A percentile compares a stretch with the other conserved stretches of the same genome.
Evolutionary conservation across 2,113 vertebrate genomes (phyloP).

Genomic region (Anguilla rostrata): DNA sequence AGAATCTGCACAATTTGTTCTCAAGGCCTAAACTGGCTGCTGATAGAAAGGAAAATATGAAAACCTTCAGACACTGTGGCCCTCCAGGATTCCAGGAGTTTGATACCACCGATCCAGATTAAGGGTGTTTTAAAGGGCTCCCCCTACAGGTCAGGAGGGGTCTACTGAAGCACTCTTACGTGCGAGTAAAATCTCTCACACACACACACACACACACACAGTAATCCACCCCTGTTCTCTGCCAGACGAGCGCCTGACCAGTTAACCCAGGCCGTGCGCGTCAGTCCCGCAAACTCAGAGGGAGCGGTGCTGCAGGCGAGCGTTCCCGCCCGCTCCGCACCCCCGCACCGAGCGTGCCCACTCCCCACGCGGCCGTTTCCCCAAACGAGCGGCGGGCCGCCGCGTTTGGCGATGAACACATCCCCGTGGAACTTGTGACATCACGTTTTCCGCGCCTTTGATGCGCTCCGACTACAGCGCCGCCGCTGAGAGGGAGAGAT

Average conservation of each 20-base stretch:
- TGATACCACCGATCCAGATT: constrained; percentile 48
- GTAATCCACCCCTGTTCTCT: neutral
- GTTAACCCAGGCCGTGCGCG: neutral
- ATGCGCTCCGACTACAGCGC: neutral
- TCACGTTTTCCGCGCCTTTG: neutral
- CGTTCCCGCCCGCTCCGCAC: neutral
- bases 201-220: too few species aligned
- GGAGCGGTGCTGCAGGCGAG: neutral
- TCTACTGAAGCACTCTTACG: too few species aligned
- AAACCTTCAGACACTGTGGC: too few species aligned
- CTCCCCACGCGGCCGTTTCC: neutral
- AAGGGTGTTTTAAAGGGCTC: constrained; percentile 56
- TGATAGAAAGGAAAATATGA: too few species aligned
- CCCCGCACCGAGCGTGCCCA: neutral
- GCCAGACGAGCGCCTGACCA: neutral
- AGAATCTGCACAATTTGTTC: too few species aligned
- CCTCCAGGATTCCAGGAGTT: too few species aligned
- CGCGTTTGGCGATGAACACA: neutral
- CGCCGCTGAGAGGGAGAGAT: neutral
- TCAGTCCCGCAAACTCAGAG: neutral
- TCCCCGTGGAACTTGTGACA: neutral
- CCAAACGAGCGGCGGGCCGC: neutral
- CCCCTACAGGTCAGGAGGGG: constrained; percentile 49
- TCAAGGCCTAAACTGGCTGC: too few species aligned
- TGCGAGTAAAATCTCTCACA: too few species aligned